Percentiles rank a stretch among this genome's conserved stretches.
phyloP scores from a whole-genome alignment of 1,140 invertebrate genomes.

The Probaryconus sp. region DNA sequence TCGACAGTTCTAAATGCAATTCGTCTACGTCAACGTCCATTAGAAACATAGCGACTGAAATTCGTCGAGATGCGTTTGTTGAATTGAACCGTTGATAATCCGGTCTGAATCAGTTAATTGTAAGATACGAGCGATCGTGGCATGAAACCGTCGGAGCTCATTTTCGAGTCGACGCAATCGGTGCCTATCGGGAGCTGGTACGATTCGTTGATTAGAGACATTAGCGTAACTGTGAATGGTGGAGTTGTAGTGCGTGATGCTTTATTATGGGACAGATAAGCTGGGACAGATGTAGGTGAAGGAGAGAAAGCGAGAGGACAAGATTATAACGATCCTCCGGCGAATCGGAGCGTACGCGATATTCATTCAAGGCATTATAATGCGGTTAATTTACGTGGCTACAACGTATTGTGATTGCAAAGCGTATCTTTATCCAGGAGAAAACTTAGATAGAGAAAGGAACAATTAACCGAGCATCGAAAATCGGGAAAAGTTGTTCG shows the following conservation, averaged over 20 bases:
- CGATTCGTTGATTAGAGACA: conserved; percentile 50
- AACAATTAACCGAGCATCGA: conserved; percentile 19
- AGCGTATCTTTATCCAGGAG: conserved; percentile 7
- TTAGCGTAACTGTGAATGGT: conserved; percentile 47
- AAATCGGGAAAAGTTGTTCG: conserved; percentile 12
- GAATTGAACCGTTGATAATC: conserved; percentile 55
- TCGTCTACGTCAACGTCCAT: conserved; percentile 26
- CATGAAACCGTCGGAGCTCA: conserved; percentile 39
- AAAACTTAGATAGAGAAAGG: conserved; percentile 32
- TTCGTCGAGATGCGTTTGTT: conserved; percentile 28
- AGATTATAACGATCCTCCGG: conserved; percentile 7
- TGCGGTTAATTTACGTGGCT: conserved; percentile 23
- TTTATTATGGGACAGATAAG: conserved; percentile 43
- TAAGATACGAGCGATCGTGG: conserved; percentile 30
- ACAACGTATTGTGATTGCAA: conserved; percentile 27
- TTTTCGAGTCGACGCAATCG: conserved; percentile 45
- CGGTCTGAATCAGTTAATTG: conserved; percentile 52
- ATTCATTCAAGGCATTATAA: conserved; percentile 13
- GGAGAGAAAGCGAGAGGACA: conserved; percentile 36
- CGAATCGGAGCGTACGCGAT: conserved; percentile 13
- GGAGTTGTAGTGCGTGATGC: conserved; percentile 23
- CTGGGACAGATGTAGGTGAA: conserved; percentile 11
- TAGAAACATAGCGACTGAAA: conserved; percentile 26
- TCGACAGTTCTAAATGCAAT: conserved; percentile 23
- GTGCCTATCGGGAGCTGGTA: conserved; percentile 35